Conservation (phyloP, 2,797 vertebrate species). For the Botia kubotai region DNA sequence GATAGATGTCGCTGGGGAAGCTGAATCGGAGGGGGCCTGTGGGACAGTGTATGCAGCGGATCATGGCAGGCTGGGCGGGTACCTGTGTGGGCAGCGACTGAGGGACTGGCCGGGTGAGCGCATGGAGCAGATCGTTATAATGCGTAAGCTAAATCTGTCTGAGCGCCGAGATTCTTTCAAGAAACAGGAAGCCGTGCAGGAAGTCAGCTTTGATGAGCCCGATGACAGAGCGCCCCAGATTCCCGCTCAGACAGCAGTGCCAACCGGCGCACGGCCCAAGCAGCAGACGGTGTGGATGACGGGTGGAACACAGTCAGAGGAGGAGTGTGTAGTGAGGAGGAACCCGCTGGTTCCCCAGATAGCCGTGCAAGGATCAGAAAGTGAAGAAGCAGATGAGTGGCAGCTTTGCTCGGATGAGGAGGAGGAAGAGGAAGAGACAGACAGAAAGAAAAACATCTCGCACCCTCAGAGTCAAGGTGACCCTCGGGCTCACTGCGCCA, state of each 20-base stretch:
- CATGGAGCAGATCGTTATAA: slow-evolving; percentile 89
- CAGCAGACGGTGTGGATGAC: slow-evolving; percentile 72
- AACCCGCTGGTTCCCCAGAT: slow-evolving; percentile 86
- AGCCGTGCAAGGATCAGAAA: slow-evolving; percentile 89
- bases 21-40: slow-evolving; percentile 62
- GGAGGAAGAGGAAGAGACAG: slow-evolving; percentile 57
- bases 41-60: slow-evolving; percentile 60
- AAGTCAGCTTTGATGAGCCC: slow-evolving; percentile 95
- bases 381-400: slow-evolving; percentile 83
- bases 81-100: slow-evolving; percentile 71
- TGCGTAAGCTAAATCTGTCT: slow-evolving; percentile 92
- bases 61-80: slow-evolving; percentile 72
- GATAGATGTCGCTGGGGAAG: slow-evolving; percentile 61
- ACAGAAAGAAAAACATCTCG: slow-evolving; percentile 36
- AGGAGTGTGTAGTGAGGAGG: slow-evolving; percentile 67
- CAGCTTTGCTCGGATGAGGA: slow-evolving; percentile 83
- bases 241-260: neutral
- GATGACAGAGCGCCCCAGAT: slow-evolving; percentile 73
- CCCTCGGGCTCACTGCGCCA: neutral
- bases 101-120: slow-evolving; percentile 77
- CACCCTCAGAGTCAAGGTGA: slow-evolving; percentile 1
- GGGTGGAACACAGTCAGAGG: slow-evolving; percentile 51
- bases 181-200: slow-evolving; percentile 97
- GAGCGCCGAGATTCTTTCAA: slow-evolving; percentile 97
- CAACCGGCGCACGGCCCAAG: slow-evolving; percentile 50